These are phyloP conservation scores for Stichodactyla helianthus DNA, from an alignment of 64 coral and sea anemone genomes.

Conservation along the genomic window DNA sequence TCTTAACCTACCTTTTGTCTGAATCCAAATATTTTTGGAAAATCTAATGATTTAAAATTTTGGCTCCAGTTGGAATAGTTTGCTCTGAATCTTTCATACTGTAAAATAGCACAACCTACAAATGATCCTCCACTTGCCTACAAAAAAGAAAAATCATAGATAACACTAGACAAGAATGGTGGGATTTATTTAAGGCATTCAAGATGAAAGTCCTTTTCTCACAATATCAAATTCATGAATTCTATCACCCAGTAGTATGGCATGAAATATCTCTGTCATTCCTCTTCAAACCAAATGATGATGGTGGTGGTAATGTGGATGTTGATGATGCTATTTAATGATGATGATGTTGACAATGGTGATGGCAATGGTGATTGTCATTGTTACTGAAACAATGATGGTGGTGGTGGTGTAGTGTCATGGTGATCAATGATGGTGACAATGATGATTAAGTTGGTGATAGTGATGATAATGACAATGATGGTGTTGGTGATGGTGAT, in stretches of 20 bases:
- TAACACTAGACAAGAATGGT: background rate
- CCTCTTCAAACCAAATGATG: background rate
- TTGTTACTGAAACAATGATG: background rate
- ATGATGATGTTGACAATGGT: background rate
- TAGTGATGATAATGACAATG: background rate
- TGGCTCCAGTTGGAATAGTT: constrained; percentile 33
- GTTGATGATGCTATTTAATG: background rate
- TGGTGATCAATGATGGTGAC: background rate
- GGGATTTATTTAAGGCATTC: no score
- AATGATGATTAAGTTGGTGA: background rate
- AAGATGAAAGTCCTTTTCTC: no score
- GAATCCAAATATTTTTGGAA: constrained; percentile 55
- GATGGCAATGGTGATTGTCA: no score
- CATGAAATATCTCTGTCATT: no score
- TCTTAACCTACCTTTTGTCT: constrained; percentile 50
- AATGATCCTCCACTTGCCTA: constrained; percentile 50
- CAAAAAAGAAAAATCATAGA: background rate
- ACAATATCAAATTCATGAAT: no score
- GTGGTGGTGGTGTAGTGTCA: background rate
- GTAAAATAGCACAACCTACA: constrained; percentile 67
- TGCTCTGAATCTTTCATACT: constrained; percentile 68
- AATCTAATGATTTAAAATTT: constrained; percentile 18
- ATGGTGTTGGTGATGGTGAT: background rate
- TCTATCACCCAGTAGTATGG: no score
- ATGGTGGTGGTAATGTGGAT: background rate